Percentiles rank a stretch among this genome's conserved stretches.
Evolutionary conservation across 2,888 invertebrate genomes (phyloP).

Genomic region (Lasius fuliginosus): DNA sequence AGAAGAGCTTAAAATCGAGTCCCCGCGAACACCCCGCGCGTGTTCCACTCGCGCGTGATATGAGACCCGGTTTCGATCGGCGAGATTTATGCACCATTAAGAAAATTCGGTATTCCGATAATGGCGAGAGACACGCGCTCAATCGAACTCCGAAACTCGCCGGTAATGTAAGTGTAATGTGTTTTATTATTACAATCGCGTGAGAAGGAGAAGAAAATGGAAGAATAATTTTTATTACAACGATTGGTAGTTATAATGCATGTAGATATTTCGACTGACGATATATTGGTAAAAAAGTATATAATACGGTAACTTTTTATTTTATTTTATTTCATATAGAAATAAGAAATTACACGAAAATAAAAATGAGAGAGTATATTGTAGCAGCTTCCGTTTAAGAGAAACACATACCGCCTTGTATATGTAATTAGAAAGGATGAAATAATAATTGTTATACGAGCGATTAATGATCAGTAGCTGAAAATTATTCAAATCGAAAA

Average conservation of each 20-base stretch:
- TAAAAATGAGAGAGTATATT: not conserved
- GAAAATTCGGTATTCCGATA: not conserved
- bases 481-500: not conserved
- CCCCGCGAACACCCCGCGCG: constrained; percentile 15
- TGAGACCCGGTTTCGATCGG: not conserved
- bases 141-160: not conserved
- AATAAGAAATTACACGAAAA: not conserved
- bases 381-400: not conserved
- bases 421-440: not conserved
- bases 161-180: not conserved
- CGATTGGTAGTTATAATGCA: not conserved
- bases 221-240: not conserved
- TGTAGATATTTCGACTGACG: not conserved
- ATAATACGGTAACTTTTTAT: not conserved
- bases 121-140: not conserved
- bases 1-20: constrained; percentile 32
- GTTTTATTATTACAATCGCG: too few species aligned
- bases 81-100: constrained; percentile 17
- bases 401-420: not conserved
- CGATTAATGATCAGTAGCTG: not conserved
- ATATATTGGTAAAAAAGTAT: not conserved
- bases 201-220: not conserved
- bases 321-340: not conserved
- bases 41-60: constrained; percentile 15
- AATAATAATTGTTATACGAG: not conserved